phyloP scores from a whole-genome alignment of 2,113 vertebrate species.

The Coregonus clupeaformis region DNA sequence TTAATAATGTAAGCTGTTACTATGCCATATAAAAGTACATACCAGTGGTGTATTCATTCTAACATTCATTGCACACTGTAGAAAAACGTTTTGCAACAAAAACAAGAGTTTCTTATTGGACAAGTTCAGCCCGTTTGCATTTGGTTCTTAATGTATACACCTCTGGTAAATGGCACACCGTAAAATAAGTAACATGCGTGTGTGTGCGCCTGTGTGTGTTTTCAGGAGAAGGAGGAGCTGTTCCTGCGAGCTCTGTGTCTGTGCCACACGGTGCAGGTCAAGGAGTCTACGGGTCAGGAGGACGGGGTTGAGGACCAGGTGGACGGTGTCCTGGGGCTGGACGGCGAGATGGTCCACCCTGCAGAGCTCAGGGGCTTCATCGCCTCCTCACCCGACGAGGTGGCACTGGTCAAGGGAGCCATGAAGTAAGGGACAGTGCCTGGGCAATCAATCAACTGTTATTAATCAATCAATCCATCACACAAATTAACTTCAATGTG shows the following conservation, averaged over 20 bases:
- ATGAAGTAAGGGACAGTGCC: constrained; percentile 80
- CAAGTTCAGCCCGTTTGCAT: too few species aligned
- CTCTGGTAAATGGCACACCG: too few species aligned
- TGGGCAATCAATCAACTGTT: background rate
- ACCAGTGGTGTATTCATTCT: too few species aligned
- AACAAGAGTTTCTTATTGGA: too few species aligned
- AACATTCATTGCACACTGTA: too few species aligned
- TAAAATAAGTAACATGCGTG: too few species aligned
- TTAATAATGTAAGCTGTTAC: too few species aligned
- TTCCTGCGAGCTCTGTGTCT: constrained; percentile 93
- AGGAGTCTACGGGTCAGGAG: constrained; percentile 66
- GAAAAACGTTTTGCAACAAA: too few species aligned
- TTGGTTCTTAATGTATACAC: too few species aligned
- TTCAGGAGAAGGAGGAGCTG: constrained; percentile 88
- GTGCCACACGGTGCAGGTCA: constrained; percentile 94
- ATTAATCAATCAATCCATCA: background rate
- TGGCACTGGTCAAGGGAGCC: constrained; percentile 92
- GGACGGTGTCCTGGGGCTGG: constrained; percentile 49
- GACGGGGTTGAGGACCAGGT: constrained; percentile 47
- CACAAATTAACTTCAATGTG: background rate
- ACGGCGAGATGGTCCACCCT: constrained; percentile 21
- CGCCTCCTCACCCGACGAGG: constrained; percentile 94
- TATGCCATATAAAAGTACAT: too few species aligned
- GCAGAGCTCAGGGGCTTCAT: constrained; percentile 75
- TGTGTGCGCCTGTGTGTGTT: constrained; percentile 6